Percentiles rank a stretch among this genome's conserved stretches.
phyloP scores from a whole-genome alignment of 2,888 invertebrate genomes.

The Thysanoteuthis rhombus region DNA sequence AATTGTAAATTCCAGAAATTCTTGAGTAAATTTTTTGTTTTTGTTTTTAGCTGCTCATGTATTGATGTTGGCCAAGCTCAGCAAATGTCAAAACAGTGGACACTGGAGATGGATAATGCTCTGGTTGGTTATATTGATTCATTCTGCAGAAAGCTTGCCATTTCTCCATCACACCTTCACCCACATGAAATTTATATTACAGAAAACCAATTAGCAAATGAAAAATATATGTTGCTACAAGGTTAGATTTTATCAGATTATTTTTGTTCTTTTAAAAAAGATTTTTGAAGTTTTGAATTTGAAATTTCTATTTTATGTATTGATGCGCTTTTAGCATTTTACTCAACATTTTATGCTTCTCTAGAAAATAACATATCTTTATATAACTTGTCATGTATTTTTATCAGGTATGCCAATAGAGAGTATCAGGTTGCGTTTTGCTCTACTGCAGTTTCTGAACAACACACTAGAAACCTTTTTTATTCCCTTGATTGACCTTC shows the following conservation, averaged over 20 bases:
- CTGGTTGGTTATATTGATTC: slow-evolving; percentile 60
- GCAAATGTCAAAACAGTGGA: slow-evolving; percentile 63
- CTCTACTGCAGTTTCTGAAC: slow-evolving; percentile 63
- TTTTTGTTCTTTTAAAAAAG: not conserved
- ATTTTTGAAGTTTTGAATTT: no score
- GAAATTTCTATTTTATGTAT: not conserved
- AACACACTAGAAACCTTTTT: slow-evolving; percentile 62
- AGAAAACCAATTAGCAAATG: slow-evolving; percentile 54
- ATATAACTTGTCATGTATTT: not conserved
- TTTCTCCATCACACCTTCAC: slow-evolving; percentile 62
- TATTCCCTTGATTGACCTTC: slow-evolving; percentile 63
- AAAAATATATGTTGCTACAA: slow-evolving; percentile 57
- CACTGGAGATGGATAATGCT: slow-evolving; percentile 61
- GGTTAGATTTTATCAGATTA: slow-evolving; percentile 44
- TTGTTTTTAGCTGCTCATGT: slow-evolving; percentile 57
- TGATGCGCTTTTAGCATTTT: not conserved
- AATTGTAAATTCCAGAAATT: not conserved
- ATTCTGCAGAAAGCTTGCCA: slow-evolving; percentile 57
- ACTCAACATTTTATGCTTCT: not conserved
- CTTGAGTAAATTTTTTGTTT: not conserved
- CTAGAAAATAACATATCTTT: not conserved
- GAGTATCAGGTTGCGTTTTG: slow-evolving; percentile 61
- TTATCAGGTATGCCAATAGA: slow-evolving; percentile 61
- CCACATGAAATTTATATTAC: slow-evolving; percentile 63
- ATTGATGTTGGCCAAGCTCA: slow-evolving; percentile 60